These are phyloP conservation scores for Conomelus anceps DNA, from an alignment of 2,888 invertebrate species.

Conservation along the genomic window DNA sequence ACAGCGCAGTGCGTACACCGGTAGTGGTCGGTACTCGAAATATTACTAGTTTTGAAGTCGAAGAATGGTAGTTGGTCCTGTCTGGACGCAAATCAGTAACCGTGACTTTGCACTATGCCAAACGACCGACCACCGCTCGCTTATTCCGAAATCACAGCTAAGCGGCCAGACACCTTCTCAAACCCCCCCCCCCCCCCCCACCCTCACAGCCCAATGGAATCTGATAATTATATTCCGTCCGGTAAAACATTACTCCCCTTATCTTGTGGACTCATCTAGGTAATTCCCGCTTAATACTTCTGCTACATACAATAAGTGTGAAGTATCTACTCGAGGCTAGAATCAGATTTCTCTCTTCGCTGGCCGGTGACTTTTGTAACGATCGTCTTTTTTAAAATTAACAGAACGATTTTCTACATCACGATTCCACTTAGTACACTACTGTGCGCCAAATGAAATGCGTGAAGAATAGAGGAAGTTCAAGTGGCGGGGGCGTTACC, in stretches of 20 bases:
- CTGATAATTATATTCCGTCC: slow-evolving; percentile 3
- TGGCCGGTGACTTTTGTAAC: neutral
- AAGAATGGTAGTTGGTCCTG: neutral
- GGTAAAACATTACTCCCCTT: slow-evolving; percentile 3
- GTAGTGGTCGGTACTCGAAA: neutral
- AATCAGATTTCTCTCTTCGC: neutral
- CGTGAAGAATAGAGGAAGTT: neutral
- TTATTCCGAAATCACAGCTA: slow-evolving; percentile 8
- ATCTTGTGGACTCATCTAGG: neutral
- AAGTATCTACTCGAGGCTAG: neutral
- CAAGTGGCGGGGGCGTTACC: neutral
- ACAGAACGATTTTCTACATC: neutral
- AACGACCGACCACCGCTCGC: neutral
- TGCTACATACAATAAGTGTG: neutral
- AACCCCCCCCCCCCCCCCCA: too few species aligned
- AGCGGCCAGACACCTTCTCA: neutral
- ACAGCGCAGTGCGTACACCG: neutral
- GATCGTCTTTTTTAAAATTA: neutral
- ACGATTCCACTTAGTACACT: neutral
- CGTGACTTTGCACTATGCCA: slow-evolving; percentile 5
- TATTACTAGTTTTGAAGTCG: neutral
- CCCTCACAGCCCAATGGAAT: neutral
- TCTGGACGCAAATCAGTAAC: slow-evolving; percentile 2
- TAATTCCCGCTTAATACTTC: neutral
- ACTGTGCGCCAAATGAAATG: neutral